phyloP scores from a whole-genome alignment of 2,113 vertebrate species.

The Tenrec ecaudatus region DNA sequence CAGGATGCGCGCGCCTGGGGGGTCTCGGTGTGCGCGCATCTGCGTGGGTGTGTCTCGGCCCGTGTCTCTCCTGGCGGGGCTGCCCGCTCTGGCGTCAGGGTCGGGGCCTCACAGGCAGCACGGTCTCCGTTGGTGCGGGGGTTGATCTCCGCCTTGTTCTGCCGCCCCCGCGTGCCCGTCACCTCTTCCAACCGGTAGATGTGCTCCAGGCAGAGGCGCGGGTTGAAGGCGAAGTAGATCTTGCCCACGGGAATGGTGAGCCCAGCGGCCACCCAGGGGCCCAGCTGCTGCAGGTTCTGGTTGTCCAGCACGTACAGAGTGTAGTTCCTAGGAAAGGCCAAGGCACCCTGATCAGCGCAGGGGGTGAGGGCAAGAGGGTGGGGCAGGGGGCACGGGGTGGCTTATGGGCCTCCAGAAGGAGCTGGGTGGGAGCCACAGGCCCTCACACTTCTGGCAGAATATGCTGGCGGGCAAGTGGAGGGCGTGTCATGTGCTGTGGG shows the following conservation, averaged over 20 bases:
- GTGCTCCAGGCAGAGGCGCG: slow-evolving; percentile 89
- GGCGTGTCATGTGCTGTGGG: background rate
- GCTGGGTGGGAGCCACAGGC: background rate
- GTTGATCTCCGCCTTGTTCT: slow-evolving; percentile 91
- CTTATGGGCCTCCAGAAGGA: background rate
- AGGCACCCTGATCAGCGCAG: background rate
- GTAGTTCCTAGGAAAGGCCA: slow-evolving; percentile 86
- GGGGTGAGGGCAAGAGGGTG: background rate
- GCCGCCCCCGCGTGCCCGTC: slow-evolving; percentile 88
- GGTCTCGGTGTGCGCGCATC: background rate
- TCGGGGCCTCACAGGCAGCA: slow-evolving; percentile 87
- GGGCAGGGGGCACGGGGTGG: background rate
- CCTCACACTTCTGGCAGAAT: slow-evolving; percentile 88
- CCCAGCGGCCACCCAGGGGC: slow-evolving; percentile 85
- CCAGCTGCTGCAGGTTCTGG: slow-evolving; percentile 90
- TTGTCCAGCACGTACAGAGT: slow-evolving; percentile 91
- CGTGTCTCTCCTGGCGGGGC: background rate
- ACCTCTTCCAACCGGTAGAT: slow-evolving; percentile 88
- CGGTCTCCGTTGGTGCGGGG: slow-evolving; percentile 90
- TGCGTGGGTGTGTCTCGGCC: background rate
- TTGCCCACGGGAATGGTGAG: slow-evolving; percentile 89
- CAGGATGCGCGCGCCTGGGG: background rate
- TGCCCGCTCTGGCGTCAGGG: background rate
- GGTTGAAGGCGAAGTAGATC: slow-evolving; percentile 91
- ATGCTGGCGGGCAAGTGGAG: slow-evolving; percentile 81